These are phyloP conservation scores for Hylomyscus alleni DNA, from an alignment of 2,797 vertebrate genomes.

Conservation along the genomic window DNA sequence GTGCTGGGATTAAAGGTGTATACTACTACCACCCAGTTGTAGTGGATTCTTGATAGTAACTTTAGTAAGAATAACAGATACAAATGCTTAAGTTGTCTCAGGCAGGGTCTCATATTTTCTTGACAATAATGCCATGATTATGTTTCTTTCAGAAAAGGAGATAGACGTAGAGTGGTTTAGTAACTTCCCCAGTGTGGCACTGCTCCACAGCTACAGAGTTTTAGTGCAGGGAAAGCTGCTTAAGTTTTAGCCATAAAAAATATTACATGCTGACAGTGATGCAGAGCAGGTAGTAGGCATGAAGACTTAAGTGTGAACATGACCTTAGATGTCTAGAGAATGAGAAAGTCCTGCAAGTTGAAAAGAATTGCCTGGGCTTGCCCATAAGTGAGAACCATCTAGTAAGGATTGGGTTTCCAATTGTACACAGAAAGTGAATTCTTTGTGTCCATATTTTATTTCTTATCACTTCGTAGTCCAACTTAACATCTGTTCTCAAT, in stretches of 20 bases:
- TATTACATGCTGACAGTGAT: not conserved
- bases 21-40: not conserved
- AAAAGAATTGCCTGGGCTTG: not conserved
- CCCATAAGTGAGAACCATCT: not conserved
- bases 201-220: constrained; percentile 31
- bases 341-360: not conserved
- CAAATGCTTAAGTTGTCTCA: constrained; percentile 15
- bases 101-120: constrained; percentile 20
- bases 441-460: constrained; percentile 17
- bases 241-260: constrained; percentile 41
- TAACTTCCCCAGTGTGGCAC: constrained; percentile 22
- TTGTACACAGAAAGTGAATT: constrained; percentile 38
- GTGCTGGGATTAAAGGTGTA: not conserved
- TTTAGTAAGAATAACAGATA: constrained; percentile 16
- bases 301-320: constrained; percentile 41
- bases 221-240: not conserved
- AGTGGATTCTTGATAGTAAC: constrained; percentile 17
- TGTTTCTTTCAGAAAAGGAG: constrained; percentile 41
- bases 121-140: constrained; percentile 18
- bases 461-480: not conserved
- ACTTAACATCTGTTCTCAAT: not conserved
- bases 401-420: not conserved
- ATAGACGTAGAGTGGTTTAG: constrained; percentile 35
- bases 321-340: constrained; percentile 49
- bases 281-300: constrained; percentile 15